Conservation (phyloP, 1,140 invertebrate species). For the Mycetomoellerius zeteki region DNA sequence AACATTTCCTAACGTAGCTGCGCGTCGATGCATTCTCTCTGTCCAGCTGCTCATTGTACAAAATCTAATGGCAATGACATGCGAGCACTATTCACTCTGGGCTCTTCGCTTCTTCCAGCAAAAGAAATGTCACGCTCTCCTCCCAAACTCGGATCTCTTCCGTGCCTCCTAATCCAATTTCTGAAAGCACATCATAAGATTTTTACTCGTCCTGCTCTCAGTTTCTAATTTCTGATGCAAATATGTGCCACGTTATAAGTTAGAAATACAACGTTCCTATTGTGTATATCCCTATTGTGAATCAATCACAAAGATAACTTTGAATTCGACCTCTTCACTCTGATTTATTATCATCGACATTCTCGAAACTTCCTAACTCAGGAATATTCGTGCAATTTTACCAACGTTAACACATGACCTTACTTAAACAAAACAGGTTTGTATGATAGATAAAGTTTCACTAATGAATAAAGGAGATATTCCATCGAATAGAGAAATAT, state of each 20-base stretch:
- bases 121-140: background rate
- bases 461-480: no score
- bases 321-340: background rate
- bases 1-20: slow-evolving; percentile 95
- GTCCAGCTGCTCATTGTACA: slow-evolving; percentile 95
- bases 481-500: background rate
- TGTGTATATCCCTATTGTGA: background rate
- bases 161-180: background rate
- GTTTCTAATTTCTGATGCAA: background rate
- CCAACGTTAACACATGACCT: background rate
- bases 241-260: background rate
- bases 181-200: slow-evolving; percentile 11
- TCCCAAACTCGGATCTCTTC: no score
- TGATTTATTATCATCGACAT: background rate
- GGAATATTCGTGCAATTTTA: background rate
- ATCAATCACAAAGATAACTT: background rate
- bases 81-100: background rate
- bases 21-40: slow-evolving; percentile 95
- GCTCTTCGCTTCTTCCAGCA: background rate
- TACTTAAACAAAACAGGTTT: background rate
- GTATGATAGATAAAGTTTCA: background rate
- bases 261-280: background rate
- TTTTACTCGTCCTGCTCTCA: background rate
- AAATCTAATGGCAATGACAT: slow-evolving; percentile 49
- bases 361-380: background rate